Base-by-base conservation (phyloP, 2,888 invertebrate genomes). In the Eristalis pertinax region DNA sequence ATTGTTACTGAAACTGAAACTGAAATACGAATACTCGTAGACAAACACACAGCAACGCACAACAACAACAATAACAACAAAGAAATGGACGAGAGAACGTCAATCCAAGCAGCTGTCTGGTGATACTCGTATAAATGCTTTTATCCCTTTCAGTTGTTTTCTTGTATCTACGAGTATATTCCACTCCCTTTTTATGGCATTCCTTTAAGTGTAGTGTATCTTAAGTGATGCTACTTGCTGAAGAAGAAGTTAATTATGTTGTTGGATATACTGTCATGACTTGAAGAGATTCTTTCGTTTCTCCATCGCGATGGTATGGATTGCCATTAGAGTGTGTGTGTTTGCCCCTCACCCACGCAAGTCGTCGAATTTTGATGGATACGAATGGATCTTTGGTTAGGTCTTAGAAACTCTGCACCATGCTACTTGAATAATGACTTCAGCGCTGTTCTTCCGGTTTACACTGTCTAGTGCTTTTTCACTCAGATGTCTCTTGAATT, bases 91-190 rank as follows among this genome's bases (percentile, higher is more conserved):
- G 64, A 64, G 56, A 5, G 60, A 78, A 65, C 67, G 74, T 65
- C 78, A 77, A 86, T 86, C 77, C 75, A 70, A 75, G 78, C 62
- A 83, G 78, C 67, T 83, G 86, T 83, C 78, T 79, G 83, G 74
- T 83, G 75, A 83, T 86, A 19, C 50, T 50, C 50, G 50, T 50
- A 83, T 83, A 83, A 86, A 83, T 79, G 83, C 83, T 83, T 75
- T 82, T 72, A 82, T 86, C 83, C 63, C 75, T 75, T 78, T 78
- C 64, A 75, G 78, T 72, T 64, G 65, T 73, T 60, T 62, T 65
- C 26, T 60, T 70, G 29, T 72, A n/a, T n/a, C n/a, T n/a, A 32
- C 32, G 32, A 32, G 32, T 8, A 32, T 43, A 22, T 60, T 38
- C 38, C n/a, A 56, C 63, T 15, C 65, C 58, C 26, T 76, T 70